Evolutionary conservation across 2,888 invertebrate species (phyloP), one percentile per base, ranked within the genome.

Genomic region (Darwinula stevensoni): DNA sequence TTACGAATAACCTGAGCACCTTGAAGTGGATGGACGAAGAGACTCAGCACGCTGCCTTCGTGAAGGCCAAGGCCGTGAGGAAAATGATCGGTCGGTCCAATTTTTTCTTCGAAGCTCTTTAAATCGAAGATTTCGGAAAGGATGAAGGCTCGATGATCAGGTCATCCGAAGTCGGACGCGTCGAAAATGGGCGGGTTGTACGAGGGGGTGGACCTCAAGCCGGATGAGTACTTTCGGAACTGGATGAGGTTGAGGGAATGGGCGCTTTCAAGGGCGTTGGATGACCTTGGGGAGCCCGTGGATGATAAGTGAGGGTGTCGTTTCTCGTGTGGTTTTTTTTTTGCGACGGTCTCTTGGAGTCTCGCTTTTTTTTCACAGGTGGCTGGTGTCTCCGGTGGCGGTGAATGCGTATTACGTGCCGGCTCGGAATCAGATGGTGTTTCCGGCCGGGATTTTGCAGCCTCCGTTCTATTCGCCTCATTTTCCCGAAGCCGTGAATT

Each of bases 401-500:
- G 29, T 29, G 29, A 29, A 29, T 6, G 29, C 29, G 3, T 13
- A 4, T n/a, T 29, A 29, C 9, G 6, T 9, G 4, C 16, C 14
- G 15, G 14, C 29, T 4, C n/a, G 29, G 6, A 9, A 9, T 3
- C 29, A 29, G 6, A 9, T 29, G 15, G 3, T 29, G 9, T 14
- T 29, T 4, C 29, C 29, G 3, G n/a, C 29, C 3, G 29, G 29
- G n/a, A 14, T 29, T 3, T 11, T 29, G 3, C 13, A 13, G 14
- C 29, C 9, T 13, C 29, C 29, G 14, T 6, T 29, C 3, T 29
- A 15, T 6, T 4, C 29, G n/a, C n/a, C n/a, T n/a, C n/a, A n/a
- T n/a, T n/a, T n/a, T n/a, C n/a, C n/a, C n/a, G 67, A 67, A 43
- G 75, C 82, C 35, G 61, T 97, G 9, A 94, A 97, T 52, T 94